Base-by-base conservation (phyloP, 2,797 vertebrate species). In the Eulemur albifrons region DNA sequence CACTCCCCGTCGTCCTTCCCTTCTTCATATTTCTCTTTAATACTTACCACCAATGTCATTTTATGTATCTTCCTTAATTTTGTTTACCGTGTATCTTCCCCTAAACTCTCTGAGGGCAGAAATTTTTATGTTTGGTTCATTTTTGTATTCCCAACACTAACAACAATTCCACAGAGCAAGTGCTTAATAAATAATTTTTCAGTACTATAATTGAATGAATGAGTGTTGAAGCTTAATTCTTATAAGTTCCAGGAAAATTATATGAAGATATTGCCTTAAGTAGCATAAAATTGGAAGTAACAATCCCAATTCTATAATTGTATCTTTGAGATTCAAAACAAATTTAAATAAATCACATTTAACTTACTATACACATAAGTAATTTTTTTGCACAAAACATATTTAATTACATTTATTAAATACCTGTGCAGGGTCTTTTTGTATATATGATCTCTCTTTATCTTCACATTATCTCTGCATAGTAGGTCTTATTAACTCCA, bases 291-390 rank as follows among this genome's bases (percentile, higher is more conserved):
- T 18, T 86, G 27, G 83, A 67, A 67, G 23, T 67, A 76, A 81
- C 67, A 43, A 40, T 84, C 25, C 25, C 43, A 88, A 73, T 59
- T 86, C 35, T 88, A 30, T 27, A 38, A 50, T 61, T 54, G 18
- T 72, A 25, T 79, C 20, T 93, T 86, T 92, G 76, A 90, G 35
- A 93, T 83, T 82, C 38, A 63, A 52, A 63, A 59, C 77, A 23
- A 70, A 95, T 72, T 75, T 95, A 69, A 79, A 65, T 79, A 61
- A 83, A 92, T 86, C 43, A 70, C 45, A 72, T 75, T 85, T 92
- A 75, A 83, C 38, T 72, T 35, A 63, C 57, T 35, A 27, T 15
- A 77, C 21, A 54, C 30, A 20, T 50, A 57, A n/a, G 38, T 48
- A 57, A 25, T 11, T 43, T 61, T 48, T 82, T 89, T 35, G 69